These are phyloP conservation scores for Athalia cordata DNA, from an alignment of 2,888 invertebrate species.

Conservation along the genomic window DNA sequence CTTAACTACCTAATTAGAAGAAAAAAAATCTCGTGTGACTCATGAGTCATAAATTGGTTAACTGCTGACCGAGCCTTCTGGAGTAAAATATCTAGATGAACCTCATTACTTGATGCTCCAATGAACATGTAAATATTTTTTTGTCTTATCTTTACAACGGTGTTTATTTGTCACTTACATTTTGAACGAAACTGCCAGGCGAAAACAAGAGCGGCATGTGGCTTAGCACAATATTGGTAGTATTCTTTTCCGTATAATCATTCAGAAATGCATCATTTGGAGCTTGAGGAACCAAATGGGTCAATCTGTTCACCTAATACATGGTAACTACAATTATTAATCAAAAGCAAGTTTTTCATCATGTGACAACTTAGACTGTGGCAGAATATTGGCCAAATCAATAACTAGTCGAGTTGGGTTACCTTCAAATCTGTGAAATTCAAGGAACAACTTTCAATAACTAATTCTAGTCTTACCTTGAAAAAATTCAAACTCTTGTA, in stretches of 20 bases:
- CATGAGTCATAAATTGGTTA: too few relatives aligned
- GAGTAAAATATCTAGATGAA: too few relatives aligned
- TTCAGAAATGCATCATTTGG: slow-evolving; percentile 71
- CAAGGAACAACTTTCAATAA: too few relatives aligned
- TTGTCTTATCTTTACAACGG: slow-evolving; percentile 69
- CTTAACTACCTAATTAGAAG: slow-evolving; percentile 76
- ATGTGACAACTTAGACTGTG: too few relatives aligned
- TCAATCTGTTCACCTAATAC: slow-evolving; percentile 78
- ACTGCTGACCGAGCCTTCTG: too few relatives aligned
- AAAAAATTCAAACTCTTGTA: slow-evolving; percentile 81
- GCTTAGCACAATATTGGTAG: slow-evolving; percentile 81
- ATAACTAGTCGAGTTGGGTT: too few relatives aligned
- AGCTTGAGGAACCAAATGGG: slow-evolving; percentile 78
- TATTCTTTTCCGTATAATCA: slow-evolving; percentile 72
- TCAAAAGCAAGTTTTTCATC: not conserved
- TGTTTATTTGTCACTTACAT: slow-evolving; percentile 66
- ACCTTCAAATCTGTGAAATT: too few relatives aligned
- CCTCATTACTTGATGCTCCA: too few relatives aligned
- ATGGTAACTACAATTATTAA: slow-evolving; percentile 43
- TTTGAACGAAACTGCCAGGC: slow-evolving; percentile 75
- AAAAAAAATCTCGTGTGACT: not conserved
- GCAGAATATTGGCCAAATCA: too few relatives aligned
- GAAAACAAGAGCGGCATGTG: slow-evolving; percentile 82
- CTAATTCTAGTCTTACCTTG: slow-evolving; percentile 75
- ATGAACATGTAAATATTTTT: not conserved